These are phyloP conservation scores for Lydus trimaculatus DNA, from an alignment of 2,888 invertebrate genomes.

Conservation along the genomic window DNA sequence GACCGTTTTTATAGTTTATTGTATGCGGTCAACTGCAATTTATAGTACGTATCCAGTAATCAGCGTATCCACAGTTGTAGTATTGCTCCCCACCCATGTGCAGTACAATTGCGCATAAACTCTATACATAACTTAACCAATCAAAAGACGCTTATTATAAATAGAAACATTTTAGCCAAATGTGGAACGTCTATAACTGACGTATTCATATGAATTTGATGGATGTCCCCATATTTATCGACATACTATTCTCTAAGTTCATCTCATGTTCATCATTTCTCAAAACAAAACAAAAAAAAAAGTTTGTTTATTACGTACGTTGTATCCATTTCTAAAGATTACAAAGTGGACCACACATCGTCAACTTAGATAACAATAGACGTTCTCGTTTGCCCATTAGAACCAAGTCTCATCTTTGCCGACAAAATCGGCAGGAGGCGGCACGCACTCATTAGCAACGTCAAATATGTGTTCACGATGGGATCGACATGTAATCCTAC, in stretches of 20 bases:
- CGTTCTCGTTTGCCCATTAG: not conserved
- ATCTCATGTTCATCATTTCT: not conserved
- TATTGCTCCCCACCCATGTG: too few relatives aligned
- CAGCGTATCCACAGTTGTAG: too few relatives aligned
- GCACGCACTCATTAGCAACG: conserved; percentile 60
- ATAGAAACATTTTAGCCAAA: too few relatives aligned
- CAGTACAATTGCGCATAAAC: too few relatives aligned
- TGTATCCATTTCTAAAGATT: not conserved
- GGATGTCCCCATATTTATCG: not conserved
- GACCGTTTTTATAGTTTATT: too few relatives aligned
- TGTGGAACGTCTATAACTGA: too few relatives aligned
- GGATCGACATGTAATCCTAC: conserved; percentile 17
- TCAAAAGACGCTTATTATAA: too few relatives aligned
- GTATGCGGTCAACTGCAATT: too few relatives aligned
- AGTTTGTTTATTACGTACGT: not conserved
- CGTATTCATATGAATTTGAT: not conserved
- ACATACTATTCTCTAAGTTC: not conserved
- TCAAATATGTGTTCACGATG: conserved; percentile 48
- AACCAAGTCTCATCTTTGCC: conserved; percentile 36
- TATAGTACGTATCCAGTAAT: too few relatives aligned
- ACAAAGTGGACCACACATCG: conserved; percentile 11
- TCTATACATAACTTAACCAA: too few relatives aligned
- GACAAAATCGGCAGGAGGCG: conserved; percentile 53
- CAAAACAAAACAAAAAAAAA: not conserved
- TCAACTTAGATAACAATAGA: conserved; percentile 7